phyloP scores from a whole-genome alignment of 2,888 invertebrate species.

The Torymus auratus region DNA sequence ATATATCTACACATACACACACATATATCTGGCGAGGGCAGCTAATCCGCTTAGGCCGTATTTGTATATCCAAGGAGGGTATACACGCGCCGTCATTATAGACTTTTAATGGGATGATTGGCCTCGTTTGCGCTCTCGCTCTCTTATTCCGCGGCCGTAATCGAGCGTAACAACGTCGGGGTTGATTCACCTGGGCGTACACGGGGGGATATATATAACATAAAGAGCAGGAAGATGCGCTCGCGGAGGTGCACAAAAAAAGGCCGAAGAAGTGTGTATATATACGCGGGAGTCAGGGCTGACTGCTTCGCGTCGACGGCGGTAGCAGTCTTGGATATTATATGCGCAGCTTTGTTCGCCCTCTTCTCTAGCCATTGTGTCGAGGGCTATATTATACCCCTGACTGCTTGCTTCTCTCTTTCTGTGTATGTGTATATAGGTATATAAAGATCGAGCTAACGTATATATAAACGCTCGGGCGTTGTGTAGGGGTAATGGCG shows the following conservation, averaged over 20 bases:
- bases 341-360: slow-evolving; percentile 14
- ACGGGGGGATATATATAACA: too few relatives aligned
- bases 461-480: too few relatives aligned
- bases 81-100: slow-evolving; percentile 25
- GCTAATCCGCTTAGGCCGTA: slow-evolving; percentile 53
- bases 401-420: neutral
- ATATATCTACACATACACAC: too few relatives aligned
- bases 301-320: too few relatives aligned
- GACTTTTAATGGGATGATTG: slow-evolving; percentile 56
- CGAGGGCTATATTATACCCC: neutral
- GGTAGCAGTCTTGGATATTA: neutral
- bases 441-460: too few relatives aligned
- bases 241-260: too few relatives aligned
- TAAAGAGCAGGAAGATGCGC: too few relatives aligned
- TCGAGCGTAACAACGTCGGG: slow-evolving; percentile 36
- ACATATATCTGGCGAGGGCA: slow-evolving; percentile 38
- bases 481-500: slow-evolving; percentile 17
- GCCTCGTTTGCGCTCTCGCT: slow-evolving; percentile 24
- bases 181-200: too few relatives aligned
- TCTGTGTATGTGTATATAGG: too few relatives aligned
- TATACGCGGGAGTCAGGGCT: too few relatives aligned
- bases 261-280: too few relatives aligned
- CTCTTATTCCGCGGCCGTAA: slow-evolving; percentile 11
- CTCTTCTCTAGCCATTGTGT: slow-evolving; percentile 16
- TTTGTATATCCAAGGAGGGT: slow-evolving; percentile 37